A percentile compares a stretch with the other conserved stretches of the same genome.
phyloP scores from a whole-genome alignment of 2,113 vertebrate species.

The Anthoscopus minutus region DNA sequence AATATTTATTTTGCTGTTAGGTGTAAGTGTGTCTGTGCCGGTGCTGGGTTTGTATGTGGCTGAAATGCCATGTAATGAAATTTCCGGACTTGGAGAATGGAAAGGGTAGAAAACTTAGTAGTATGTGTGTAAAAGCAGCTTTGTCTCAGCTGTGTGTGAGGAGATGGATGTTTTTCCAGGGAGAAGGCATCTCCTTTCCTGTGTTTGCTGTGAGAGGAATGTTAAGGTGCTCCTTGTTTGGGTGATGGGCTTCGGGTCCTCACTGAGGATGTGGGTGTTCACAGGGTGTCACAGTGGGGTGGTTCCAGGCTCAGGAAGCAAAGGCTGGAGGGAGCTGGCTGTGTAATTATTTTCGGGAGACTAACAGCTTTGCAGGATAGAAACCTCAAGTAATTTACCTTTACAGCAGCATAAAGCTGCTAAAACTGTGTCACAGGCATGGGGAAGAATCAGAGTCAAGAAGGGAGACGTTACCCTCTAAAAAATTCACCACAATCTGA shows the following conservation, averaged over 20 bases:
- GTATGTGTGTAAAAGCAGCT: not conserved
- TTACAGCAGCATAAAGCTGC: not conserved
- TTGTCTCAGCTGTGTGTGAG: not conserved
- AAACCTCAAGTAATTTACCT: not conserved
- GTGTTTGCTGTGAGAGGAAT: not conserved
- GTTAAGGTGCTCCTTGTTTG: not conserved
- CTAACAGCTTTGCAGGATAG: not conserved
- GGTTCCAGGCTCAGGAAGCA: not conserved
- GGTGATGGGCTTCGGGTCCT: not conserved
- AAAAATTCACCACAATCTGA: not conserved
- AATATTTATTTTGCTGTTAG: not conserved
- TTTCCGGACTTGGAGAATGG: not conserved
- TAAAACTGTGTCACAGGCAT: not conserved
- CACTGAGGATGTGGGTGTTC: fast-evolving
- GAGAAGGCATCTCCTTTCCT: not conserved
- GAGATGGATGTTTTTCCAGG: not conserved
- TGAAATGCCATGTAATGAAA: not conserved
- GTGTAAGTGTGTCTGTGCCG: not conserved
- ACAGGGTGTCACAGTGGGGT: not conserved
- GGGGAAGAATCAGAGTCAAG: not conserved
- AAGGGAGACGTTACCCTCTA: not conserved
- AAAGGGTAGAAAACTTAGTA: not conserved
- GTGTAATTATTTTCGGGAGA: not conserved
- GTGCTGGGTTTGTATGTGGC: not conserved
- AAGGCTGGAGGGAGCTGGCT: not conserved